Evolutionary conservation across 2,888 invertebrate genomes (phyloP).

Genomic region (Spisula solida): DNA sequence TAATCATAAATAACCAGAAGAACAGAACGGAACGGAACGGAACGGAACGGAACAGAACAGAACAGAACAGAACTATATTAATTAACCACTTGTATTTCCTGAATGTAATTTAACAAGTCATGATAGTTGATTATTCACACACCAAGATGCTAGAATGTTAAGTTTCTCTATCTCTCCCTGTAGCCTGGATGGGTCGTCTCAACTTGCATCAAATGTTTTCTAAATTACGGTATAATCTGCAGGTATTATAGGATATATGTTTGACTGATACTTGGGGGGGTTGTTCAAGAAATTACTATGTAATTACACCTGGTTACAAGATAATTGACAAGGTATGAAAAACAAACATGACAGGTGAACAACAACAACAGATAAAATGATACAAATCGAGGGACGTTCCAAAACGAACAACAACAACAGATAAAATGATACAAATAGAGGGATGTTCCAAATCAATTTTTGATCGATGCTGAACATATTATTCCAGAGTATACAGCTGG

Average conservation of each 20-base stretch:
- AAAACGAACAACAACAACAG: no score
- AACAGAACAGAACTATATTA: no score
- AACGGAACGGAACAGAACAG: no score
- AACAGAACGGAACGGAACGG: no score
- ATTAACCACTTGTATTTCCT: no score
- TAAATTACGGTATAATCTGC: neutral
- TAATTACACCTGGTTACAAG: neutral
- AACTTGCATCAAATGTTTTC: neutral
- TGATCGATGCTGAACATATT: neutral
- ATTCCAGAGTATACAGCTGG: no score
- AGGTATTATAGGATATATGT: neutral
- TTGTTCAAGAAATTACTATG: neutral
- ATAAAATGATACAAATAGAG: neutral
- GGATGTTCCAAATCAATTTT: neutral
- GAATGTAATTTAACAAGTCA: no score
- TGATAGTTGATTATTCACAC: no score
- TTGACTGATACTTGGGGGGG: neutral
- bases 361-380: constrained; percentile 1
- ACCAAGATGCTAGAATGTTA: no score
- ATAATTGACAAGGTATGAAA: neutral
- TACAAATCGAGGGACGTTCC: no score
- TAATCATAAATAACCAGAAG: no score
- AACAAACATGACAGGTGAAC: neutral
- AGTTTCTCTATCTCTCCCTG: no score
- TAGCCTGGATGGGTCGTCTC: neutral